phyloP scores from a whole-genome alignment of 2,888 invertebrate species.

The Agonopterix arenella region DNA sequence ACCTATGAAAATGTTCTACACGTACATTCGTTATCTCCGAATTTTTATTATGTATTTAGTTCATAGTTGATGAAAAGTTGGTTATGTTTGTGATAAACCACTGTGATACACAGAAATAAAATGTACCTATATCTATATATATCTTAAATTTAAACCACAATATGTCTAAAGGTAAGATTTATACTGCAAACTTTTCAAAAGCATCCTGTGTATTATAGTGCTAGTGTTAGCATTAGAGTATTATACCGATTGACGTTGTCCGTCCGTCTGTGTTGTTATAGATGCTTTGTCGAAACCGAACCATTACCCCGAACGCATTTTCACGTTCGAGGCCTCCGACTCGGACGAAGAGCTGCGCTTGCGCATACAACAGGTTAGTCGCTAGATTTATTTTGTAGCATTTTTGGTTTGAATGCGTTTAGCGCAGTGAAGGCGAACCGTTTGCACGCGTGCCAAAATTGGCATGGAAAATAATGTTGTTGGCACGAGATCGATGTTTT shows the following conservation, averaged over 20 bases:
- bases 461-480: too few relatives aligned
- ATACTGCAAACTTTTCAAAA: not conserved
- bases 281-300: slow-evolving; percentile 76
- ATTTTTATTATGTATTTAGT: too few relatives aligned
- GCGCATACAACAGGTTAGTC: slow-evolving; percentile 68
- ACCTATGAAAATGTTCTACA: too few relatives aligned
- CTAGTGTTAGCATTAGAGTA: not conserved
- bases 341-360: slow-evolving; percentile 71
- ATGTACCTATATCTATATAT: too few relatives aligned
- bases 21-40: too few relatives aligned
- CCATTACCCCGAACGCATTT: slow-evolving; percentile 71
- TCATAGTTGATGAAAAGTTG: too few relatives aligned
- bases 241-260: slow-evolving; percentile 47
- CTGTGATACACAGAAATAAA: too few relatives aligned
- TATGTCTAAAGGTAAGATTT: not conserved
- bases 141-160: too few relatives aligned
- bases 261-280: slow-evolving; percentile 74
- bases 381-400: slow-evolving; percentile 1
- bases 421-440: too few relatives aligned
- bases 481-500: too few relatives aligned
- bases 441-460: too few relatives aligned
- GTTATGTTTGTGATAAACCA: too few relatives aligned
- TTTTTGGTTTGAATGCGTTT: not conserved
- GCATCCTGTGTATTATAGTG: not conserved
- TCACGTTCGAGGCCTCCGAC: slow-evolving; percentile 70